Evolutionary conservation across 2,797 vertebrate species (phyloP), one percentile per base, ranked within the genome.

Genomic region (Typhlichthys eigenmanni): DNA sequence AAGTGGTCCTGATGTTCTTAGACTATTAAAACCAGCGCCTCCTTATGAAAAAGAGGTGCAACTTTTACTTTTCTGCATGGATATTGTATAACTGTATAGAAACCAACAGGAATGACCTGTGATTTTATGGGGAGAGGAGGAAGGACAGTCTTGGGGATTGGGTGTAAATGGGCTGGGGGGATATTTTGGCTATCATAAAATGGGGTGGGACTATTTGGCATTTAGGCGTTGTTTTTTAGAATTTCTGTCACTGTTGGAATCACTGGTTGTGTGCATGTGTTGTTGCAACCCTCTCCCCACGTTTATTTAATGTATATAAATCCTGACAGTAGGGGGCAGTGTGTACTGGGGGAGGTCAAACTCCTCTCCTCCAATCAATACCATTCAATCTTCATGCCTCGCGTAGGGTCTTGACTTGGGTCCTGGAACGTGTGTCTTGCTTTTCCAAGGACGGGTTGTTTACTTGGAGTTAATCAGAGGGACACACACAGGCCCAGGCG

Each of bases 1-100:
- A 93, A 91, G 94, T 97, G 94, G 94, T 92, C 94, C 93, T 94
- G 91, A 93, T 94, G 94, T 96, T 95, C 94, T 95, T 95, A 93
- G 93, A 93, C 92, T 88, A 92, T 91, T 90, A 88, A 93, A 86
- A 94, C 92, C 83, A 87, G 88, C 88, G 76, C 88, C 90, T 89
- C 87, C 82, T 85, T 67, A 88, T 91, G 85, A 89, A 86, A 89
- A 86, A 85, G 86, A 84, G 81, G 87, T 81, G 88, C 75, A 11
- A 68, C 76, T 82, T 89, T 96, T 93, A 91, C 91, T 90, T 92
- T 93, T 90, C 88, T 96, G 95, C 95, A 96, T 96, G 95, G 92
- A 91, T 94, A 93, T 93, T 93, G 93, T 95, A 94, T 95, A 91
- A 94, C 93, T 95, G 93, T 96, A 94, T 94, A 93, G 90, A 93